Percentiles rank a stretch among this genome's conserved stretches.
These are phyloP conservation scores for Ceratina japonica DNA, from an alignment of 1,140 invertebrate species.

Conservation along the genomic window DNA sequence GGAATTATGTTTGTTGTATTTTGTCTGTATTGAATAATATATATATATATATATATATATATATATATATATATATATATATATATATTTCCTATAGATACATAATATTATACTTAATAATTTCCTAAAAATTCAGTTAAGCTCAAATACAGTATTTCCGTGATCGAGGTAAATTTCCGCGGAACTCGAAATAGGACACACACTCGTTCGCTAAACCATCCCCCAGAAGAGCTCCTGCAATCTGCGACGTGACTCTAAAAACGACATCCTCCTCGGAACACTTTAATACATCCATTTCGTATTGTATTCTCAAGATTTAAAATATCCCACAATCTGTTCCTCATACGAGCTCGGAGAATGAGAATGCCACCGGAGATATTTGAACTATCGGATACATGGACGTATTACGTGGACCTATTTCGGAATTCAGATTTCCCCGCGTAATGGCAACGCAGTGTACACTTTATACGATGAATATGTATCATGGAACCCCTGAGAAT, in stretches of 20 bases:
- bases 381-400: neutral
- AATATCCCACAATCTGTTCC: constrained; percentile 29
- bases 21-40: too few relatives aligned
- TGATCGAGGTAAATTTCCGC: neutral
- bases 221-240: constrained; percentile 27
- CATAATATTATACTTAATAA: too few relatives aligned
- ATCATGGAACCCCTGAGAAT: neutral
- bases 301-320: constrained; percentile 31
- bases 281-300: constrained; percentile 38
- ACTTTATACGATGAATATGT: neutral
- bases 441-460: neutral
- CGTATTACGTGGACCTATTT: neutral
- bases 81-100: too few relatives aligned
- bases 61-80: too few relatives aligned
- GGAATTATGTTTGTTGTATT: too few relatives aligned
- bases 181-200: constrained; percentile 37
- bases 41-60: too few relatives aligned
- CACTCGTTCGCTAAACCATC: constrained; percentile 37
- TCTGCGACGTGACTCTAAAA: constrained; percentile 46
- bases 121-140: too few relatives aligned
- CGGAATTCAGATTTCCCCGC: neutral
- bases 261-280: constrained; percentile 1
- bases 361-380: constrained; percentile 16
- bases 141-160: too few relatives aligned
- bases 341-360: constrained; percentile 8